These are phyloP conservation scores for Eunapius fragilis DNA, from an alignment of 37 sponge, comb jelly and placozoan genomes.

Conservation along the genomic window DNA sequence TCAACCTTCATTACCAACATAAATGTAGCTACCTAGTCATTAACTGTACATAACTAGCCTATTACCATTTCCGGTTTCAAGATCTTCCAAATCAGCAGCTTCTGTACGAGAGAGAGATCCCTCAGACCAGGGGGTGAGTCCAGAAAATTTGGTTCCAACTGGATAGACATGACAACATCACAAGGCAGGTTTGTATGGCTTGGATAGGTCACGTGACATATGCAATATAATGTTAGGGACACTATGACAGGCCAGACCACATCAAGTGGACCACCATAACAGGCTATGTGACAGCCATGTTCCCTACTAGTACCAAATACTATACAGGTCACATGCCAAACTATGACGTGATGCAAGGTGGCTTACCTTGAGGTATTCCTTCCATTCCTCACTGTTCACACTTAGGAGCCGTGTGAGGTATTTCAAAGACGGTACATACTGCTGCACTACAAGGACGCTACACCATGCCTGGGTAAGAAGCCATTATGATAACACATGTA, in stretches of 20 bases:
- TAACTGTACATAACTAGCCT: neutral
- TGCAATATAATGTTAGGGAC: too few relatives aligned
- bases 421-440: conserved; percentile 7
- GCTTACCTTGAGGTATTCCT: conserved; percentile 54
- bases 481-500: neutral
- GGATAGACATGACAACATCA: conserved; percentile 15
- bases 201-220: neutral
- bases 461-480: conserved; percentile 28
- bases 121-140: neutral
- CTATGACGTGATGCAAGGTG: neutral
- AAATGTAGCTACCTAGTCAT: neutral
- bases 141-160: conserved; percentile 13
- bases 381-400: conserved; percentile 38
- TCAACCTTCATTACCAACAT: neutral
- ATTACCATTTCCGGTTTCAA: conserved; percentile 56
- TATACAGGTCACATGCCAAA: neutral
- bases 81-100: conserved; percentile 50
- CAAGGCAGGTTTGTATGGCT: too few relatives aligned
- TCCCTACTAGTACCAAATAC: too few relatives aligned
- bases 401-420: neutral
- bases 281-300: too few relatives aligned
- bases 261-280: too few relatives aligned
- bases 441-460: conserved; percentile 19
- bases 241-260: too few relatives aligned
- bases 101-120: conserved; percentile 20